phyloP scores from a whole-genome alignment of 2,113 vertebrate species.

The Periophthalmodon schlosseri region DNA sequence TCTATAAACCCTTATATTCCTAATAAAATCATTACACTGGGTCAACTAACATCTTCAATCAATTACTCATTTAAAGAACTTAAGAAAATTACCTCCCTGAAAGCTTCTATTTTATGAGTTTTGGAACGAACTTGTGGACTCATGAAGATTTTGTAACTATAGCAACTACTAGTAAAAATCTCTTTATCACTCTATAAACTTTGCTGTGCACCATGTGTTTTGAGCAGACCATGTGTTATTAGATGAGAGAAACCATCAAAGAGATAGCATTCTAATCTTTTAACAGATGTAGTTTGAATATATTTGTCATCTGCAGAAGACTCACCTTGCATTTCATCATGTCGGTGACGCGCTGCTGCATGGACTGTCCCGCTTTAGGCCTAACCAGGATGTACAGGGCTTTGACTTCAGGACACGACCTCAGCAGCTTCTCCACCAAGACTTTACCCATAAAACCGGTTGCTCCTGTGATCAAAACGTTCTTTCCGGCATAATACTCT shows the following conservation, averaged over 20 bases:
- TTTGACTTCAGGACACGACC: conserved; percentile 86
- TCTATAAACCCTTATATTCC: too few relatives aligned
- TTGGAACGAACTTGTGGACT: conserved; percentile 24
- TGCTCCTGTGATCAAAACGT: conserved; percentile 89
- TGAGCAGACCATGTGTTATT: not conserved
- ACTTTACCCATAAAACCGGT: conserved; percentile 98
- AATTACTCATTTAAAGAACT: too few relatives aligned
- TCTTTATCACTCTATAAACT: conserved; percentile 23
- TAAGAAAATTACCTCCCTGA: not conserved
- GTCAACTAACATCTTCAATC: too few relatives aligned
- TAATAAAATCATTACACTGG: too few relatives aligned
- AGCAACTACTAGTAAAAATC: conserved; percentile 48
- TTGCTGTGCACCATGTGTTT: not conserved
- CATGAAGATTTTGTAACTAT: conserved; percentile 25
- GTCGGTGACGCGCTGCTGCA: conserved; percentile 85
- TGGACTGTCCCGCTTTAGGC: conserved; percentile 89
- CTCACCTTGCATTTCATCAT: conserved; percentile 91
- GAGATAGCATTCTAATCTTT: not conserved
- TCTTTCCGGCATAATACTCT: conserved; percentile 88
- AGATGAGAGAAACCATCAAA: not conserved
- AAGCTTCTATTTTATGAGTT: not conserved
- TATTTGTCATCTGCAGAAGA: not conserved
- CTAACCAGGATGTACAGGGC: conserved; percentile 89
- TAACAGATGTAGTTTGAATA: not conserved
- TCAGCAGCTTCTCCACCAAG: conserved; percentile 91